Base-by-base conservation (phyloP, 2,113 vertebrate genomes). In the Urocynchramus pylzowi region DNA sequence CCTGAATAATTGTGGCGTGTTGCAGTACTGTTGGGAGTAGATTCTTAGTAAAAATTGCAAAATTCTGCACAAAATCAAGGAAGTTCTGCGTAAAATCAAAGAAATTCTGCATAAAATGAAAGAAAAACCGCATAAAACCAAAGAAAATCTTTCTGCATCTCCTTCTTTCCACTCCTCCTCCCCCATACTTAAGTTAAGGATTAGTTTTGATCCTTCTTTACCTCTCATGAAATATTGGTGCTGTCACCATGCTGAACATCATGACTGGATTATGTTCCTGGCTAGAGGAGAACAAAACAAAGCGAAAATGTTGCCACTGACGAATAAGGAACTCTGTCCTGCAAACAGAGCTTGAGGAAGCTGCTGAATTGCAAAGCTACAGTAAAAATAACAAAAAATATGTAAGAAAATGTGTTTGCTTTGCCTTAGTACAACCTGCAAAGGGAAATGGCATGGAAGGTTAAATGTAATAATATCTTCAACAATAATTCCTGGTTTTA, bases 331-430 rank as follows among this genome's bases (percentile, higher is more conserved):
- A 5, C n/a, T 75, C 49, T 69, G 69, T 56, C 42, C 57, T 90
- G 47, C 41, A 61, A 60, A 26, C 41, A 61, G 88, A 70, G 21
- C n/a, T 63, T 64, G 50, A 49, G 35, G 23, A 64, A 79, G 49
- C 49, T 39, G 54, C 49, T 82, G 49, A 82, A 64, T 39, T 89
- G 77, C 31, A 1, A 84, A 91, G 28, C 56, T 64, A 11, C 23
- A 39, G 44, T 47, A 79, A 87, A 96, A 95, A 87, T 20, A 77
- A 81, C 13, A 79, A 35, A 15, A 74, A 69, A 54, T 49, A 31
- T 1, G 3, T 0, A 21, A 14, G 42, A 35, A 75, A 83, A 90
- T 2, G 8, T 64, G 80, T 67, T 86, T 26, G 27, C 20, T 90
- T 94, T 89, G 22, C 74, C 49, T 68, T 28, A 1, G 63, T 27